Evolutionary conservation across 2,797 vertebrate species (phyloP), one percentile per base, ranked within the genome.

Genomic region (Graptemys geographica): DNA sequence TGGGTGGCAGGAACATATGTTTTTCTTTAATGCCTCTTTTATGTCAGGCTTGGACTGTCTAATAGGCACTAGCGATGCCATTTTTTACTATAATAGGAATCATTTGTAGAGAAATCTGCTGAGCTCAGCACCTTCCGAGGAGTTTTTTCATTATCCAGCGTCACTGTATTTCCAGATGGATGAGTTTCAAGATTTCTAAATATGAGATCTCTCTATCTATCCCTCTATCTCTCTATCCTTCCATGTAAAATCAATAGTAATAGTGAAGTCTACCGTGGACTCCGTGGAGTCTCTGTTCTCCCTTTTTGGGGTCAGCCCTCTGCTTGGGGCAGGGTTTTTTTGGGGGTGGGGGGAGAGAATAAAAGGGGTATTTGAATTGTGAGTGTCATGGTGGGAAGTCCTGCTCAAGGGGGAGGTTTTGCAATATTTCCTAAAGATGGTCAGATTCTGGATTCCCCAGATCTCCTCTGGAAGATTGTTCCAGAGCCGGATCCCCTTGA

Each of bases 81-180:
- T 96, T 97, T 97, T 96, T 97, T 96, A 96, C 95, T 96, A 95
- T 96, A 97, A 97, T 96, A 95, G 96, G 95, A 95, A 96, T 97
- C 95, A 88, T 96, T 95, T 96, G 91, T 93, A 95, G 90, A 84
- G 90, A 96, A 94, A 96, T 97, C 81, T 96, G 96, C 96, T 96
- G 95, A 96, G 87, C 89, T 97, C 96, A 97, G 96, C 97, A 95
- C 92, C 91, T 94, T 12, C 0, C 72, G 86, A 95, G 86, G 85
- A 92, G 94, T 72, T 94, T 96, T 96, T 95, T 93, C 92, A 96
- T 96, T 96, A 96, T 96, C 76, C 44, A 91, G 97, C 95, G 92
- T 91, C 92, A 90, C 96, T 97, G 92, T 96, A 94, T 90, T 86
- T 94, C 94, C 95, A 97, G 96, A 97, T 96, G 95, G 96, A 97